A percentile compares a stretch with the other conserved stretches of the same genome.
phyloP scores from a whole-genome alignment of 2,113 vertebrate genomes.

The Myrmecobius fasciatus region DNA sequence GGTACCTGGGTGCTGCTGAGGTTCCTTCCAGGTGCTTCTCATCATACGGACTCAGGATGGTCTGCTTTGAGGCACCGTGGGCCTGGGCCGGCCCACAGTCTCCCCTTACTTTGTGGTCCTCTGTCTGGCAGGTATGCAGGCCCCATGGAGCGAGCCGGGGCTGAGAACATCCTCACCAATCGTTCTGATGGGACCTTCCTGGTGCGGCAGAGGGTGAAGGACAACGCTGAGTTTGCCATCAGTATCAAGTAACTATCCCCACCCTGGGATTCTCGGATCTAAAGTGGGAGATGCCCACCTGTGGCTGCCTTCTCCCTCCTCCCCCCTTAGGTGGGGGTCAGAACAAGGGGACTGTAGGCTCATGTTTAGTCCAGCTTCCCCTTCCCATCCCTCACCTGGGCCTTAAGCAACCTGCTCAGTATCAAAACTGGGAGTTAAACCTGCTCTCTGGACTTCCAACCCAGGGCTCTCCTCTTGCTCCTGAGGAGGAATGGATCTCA shows the following conservation, averaged over 20 bases:
- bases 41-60: no score
- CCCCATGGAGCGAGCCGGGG: constrained; percentile 89
- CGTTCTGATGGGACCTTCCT: constrained; percentile 94
- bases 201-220: constrained; percentile 91
- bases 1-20: no score
- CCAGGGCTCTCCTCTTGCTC: background rate
- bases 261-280: no score
- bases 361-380: no score
- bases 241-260: constrained; percentile 90
- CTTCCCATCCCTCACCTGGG: background rate
- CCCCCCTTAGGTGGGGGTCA: no score
- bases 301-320: background rate
- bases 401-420: background rate
- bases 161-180: constrained; percentile 86
- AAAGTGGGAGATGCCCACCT: background rate
- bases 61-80: no score
- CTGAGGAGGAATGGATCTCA: background rate
- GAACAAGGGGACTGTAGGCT: background rate
- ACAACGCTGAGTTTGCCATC: constrained; percentile 92
- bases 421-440: background rate
- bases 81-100: background rate
- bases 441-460: background rate
- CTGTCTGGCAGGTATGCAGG: constrained; percentile 88
- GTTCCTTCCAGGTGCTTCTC: no score
- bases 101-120: background rate